Conservation (phyloP, 2,113 vertebrate species). For the Pontoporia blainvillei region DNA sequence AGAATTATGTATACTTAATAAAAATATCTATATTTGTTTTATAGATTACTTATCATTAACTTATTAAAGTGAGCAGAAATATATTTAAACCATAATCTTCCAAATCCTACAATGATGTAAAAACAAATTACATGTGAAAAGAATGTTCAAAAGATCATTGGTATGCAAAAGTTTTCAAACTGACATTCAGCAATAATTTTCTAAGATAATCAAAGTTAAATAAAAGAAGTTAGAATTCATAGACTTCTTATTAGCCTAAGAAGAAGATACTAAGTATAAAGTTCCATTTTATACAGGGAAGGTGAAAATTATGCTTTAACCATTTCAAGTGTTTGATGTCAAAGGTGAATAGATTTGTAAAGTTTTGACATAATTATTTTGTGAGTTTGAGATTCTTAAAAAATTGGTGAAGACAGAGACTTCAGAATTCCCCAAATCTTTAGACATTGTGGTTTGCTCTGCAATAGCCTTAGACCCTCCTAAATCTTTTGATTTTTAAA, state of each 20-base stretch:
- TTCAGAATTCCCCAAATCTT: background rate
- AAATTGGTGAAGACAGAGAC: background rate
- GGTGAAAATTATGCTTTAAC: background rate
- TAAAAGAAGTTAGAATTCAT: background rate
- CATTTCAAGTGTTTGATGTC: background rate
- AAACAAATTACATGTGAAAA: background rate
- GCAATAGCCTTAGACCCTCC: background rate
- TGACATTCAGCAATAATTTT: background rate
- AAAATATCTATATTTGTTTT: background rate
- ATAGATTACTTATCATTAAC: background rate
- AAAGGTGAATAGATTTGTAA: background rate
- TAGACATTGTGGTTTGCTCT: background rate
- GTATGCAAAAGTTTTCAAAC: background rate
- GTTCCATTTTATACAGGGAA: background rate
- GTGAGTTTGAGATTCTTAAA: background rate
- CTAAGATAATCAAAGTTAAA: constrained; percentile 13
- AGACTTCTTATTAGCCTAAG: background rate
- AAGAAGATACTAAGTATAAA: background rate
- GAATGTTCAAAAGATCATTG: background rate
- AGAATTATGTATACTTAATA: background rate
- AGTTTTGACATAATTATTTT: background rate
- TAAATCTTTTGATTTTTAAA: constrained; percentile 1
- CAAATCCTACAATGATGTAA: background rate
- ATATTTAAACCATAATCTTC: background rate
- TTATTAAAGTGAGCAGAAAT: constrained; percentile 14